Evolutionary conservation across 2,113 vertebrate species (phyloP), one percentile per base, ranked within the genome.

Genomic region (Morphnarchus princeps): DNA sequence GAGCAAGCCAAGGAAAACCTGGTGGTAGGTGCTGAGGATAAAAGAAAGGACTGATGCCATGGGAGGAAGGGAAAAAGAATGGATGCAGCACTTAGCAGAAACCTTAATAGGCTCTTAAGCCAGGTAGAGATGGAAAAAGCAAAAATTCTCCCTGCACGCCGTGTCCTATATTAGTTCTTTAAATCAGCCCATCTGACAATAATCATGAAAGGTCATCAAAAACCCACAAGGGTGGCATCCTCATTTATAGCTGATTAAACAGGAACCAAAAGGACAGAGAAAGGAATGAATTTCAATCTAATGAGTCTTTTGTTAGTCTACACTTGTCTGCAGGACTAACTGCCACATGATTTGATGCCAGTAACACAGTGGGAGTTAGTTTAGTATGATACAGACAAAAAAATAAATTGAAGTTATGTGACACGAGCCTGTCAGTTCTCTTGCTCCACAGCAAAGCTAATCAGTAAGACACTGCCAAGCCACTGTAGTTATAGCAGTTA

Each of bases 1-100:
- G 94, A 98, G 71, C 97, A 98, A 96, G 97, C 94, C 95, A 97
- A 95, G 82, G 89, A 95, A 95, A 98, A 98, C 40, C 47, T 90
- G 22, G 89, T 98, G 99, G 99, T 99, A 94, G 91, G 89, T 80
- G 54, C 81, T 77, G 25, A 74, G 63, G 45, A 52, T 54, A 87
- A 61, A 77, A 55, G n/a, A 54, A 87, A 92, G 49, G n/a, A 57
- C 73, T 77, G 62, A 29, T 84, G 22, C 69, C 15, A 47, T 63
- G 34, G 80, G 29, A 90, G 24, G 78, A 80, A 87, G 25, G 57
- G 63, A 20, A 59, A 89, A 89, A 81, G 36, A 63, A 80, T 21
- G 15, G 40, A 59, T 62, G 69, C 50, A 91, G 78, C 76, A 69
- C 40, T 73, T 71, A 82, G 7, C 26, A 89, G 22, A 76, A 93